Conservation (phyloP, 2,113 vertebrate genomes). For the Pelecanoides urinatrix region DNA sequence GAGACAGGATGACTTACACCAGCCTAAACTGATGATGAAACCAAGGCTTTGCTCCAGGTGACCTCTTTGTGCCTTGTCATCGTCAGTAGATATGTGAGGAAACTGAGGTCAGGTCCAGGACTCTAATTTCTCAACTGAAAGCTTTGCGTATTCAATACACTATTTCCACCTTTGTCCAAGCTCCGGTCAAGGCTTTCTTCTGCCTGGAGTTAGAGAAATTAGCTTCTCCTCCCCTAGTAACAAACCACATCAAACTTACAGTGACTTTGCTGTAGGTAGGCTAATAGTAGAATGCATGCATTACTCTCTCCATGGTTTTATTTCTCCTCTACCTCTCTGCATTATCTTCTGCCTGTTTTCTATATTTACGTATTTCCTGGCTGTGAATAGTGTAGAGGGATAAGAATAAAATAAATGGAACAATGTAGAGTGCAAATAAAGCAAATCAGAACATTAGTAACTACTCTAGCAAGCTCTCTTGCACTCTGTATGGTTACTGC, state of each 20-base stretch:
- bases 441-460: neutral
- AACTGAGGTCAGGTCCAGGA: neutral
- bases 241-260: neutral
- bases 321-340: neutral
- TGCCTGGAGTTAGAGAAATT: neutral
- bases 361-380: neutral
- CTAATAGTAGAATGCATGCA: neutral
- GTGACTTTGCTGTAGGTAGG: neutral
- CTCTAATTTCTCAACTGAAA: neutral
- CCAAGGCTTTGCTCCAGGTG: neutral
- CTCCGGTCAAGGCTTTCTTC: neutral
- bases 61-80: neutral
- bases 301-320: neutral
- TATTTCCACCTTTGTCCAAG: neutral
- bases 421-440: neutral
- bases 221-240: neutral
- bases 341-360: neutral
- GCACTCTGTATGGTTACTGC: neutral
- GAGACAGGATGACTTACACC: neutral
- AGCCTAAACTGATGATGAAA: neutral
- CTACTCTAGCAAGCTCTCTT: neutral
- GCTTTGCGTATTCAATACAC: neutral
- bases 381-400: neutral
- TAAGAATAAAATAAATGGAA: neutral
- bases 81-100: neutral